Conservation (phyloP, 1,140 invertebrate species). For the Drosophila tropicalis region DNA sequence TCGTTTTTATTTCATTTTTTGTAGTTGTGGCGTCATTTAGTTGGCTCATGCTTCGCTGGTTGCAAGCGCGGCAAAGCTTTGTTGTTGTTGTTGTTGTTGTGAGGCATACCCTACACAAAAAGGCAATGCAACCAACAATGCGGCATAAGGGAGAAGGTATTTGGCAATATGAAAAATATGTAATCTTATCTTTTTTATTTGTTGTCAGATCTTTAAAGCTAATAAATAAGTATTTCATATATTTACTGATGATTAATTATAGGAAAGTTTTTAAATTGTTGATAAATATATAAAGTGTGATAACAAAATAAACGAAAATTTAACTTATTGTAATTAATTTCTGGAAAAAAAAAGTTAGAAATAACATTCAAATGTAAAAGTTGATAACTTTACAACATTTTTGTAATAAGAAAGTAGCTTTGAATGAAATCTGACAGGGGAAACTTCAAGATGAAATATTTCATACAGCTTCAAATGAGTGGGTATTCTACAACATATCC, state of each 20-base stretch:
- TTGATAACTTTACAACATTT: too few species aligned
- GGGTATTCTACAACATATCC: too few species aligned
- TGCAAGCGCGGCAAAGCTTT: constrained; percentile 47
- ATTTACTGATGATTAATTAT: neutral
- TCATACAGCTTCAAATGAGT: too few species aligned
- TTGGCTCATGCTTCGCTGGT: constrained; percentile 56
- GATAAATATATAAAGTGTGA: neutral
- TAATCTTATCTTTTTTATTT: constrained; percentile 5
- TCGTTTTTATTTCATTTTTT: constrained; percentile 24
- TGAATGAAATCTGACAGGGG: too few species aligned
- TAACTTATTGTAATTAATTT: too few species aligned
- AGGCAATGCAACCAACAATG: neutral
- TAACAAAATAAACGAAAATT: neutral
- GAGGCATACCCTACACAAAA: constrained; percentile 31
- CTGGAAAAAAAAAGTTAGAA: too few species aligned
- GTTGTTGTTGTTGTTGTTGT: constrained; percentile 1
- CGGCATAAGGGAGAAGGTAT: neutral
- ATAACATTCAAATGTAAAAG: too few species aligned
- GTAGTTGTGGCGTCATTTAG: constrained; percentile 63
- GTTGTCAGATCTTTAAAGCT: neutral
- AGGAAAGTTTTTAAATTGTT: neutral
- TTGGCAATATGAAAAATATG: constrained; percentile 1
- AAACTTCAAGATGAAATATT: too few species aligned
- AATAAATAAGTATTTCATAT: neutral
- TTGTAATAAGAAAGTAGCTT: too few species aligned